phyloP scores from a whole-genome alignment of 2,797 vertebrate genomes.

The Dryobates pubescens region DNA sequence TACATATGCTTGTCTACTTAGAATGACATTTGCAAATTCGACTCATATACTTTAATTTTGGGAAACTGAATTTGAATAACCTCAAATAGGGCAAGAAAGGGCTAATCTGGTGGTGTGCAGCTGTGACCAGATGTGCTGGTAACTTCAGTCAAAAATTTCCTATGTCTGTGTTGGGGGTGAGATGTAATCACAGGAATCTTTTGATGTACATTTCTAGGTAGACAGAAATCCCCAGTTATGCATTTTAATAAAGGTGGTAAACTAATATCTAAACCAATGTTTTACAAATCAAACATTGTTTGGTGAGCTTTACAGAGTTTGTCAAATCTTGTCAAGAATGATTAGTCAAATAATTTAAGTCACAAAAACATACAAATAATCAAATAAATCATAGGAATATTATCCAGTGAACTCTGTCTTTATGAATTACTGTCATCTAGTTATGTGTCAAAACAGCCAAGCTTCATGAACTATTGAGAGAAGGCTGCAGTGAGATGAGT shows the following conservation, averaged over 20 bases:
- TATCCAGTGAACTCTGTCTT: constrained; percentile 38
- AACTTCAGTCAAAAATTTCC: background rate
- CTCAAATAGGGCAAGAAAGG: background rate
- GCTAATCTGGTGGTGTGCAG: background rate
- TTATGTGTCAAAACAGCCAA: background rate
- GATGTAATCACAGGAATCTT: background rate
- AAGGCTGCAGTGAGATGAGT: background rate
- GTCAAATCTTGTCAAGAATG: constrained; percentile 29
- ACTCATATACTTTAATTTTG: background rate
- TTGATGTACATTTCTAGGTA: background rate
- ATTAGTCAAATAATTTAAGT: constrained; percentile 41
- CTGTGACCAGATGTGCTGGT: background rate
- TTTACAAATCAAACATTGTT: background rate
- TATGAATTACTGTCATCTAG: constrained; percentile 2
- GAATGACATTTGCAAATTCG: background rate
- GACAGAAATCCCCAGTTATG: background rate
- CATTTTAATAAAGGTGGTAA: background rate
- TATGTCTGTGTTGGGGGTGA: background rate
- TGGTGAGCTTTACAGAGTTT: constrained; percentile 5
- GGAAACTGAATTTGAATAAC: background rate
- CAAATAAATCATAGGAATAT: constrained; percentile 31
- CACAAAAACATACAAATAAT: constrained; percentile 38
- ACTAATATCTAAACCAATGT: background rate
- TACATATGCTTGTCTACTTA: background rate
- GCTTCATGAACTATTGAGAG: background rate